phyloP scores from a whole-genome alignment of 2,888 invertebrate genomes.

The Andrena camellia region DNA sequence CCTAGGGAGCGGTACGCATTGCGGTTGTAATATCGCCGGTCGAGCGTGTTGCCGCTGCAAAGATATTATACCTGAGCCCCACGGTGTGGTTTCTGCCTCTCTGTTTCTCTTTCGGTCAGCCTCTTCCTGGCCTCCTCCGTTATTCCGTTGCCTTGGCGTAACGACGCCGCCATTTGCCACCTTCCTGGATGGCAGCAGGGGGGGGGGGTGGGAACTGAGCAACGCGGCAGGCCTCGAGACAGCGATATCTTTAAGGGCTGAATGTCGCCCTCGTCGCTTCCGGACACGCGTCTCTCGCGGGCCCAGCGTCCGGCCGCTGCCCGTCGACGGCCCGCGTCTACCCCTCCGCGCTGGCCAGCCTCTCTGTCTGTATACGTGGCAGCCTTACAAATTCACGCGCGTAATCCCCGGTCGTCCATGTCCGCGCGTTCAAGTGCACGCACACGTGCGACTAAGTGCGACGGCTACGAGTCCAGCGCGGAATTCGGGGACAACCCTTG shows the following conservation, averaged over 20 bases:
- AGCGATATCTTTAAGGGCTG: constrained; percentile 15
- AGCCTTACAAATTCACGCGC: constrained; percentile 63
- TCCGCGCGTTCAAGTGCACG: constrained; percentile 65
- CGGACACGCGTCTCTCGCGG: neutral
- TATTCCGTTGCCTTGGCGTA: constrained; percentile 26
- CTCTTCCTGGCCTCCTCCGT: constrained; percentile 1
- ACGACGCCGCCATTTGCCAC: constrained; percentile 58
- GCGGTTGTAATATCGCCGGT: constrained; percentile 82
- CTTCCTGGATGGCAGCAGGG: constrained; percentile 20
- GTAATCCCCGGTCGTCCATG: constrained; percentile 48
- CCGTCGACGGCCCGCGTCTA: neutral
- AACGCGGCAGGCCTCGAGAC: neutral
- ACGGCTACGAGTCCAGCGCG: constrained; percentile 59
- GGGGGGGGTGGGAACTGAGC: neutral
- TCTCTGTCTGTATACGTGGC: constrained; percentile 29
- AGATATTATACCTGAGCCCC: constrained; percentile 75
- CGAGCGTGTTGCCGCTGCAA: constrained; percentile 69
- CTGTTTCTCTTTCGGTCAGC: constrained; percentile 31
- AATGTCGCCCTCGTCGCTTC: neutral
- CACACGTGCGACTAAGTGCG: constrained; percentile 69
- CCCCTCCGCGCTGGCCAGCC: neutral
- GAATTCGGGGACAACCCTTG: constrained; percentile 67
- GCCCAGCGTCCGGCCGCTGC: neutral
- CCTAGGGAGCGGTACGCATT: constrained; percentile 79
- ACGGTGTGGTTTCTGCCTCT: constrained; percentile 44